Evolutionary conservation across 2,797 vertebrate genomes (phyloP).

Genomic region (Tenualosa thibaudeaui): DNA sequence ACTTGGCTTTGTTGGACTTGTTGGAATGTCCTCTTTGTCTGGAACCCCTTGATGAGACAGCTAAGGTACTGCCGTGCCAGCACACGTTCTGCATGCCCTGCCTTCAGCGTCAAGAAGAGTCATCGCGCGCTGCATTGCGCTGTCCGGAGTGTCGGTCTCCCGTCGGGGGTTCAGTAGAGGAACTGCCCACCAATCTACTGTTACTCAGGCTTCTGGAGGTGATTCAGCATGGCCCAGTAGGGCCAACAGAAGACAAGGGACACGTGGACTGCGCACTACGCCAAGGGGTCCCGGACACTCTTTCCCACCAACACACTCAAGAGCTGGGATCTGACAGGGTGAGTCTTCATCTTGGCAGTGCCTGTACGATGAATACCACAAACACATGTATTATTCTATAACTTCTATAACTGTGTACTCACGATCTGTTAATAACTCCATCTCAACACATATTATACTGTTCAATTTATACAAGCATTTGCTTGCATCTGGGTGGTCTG

Average conservation of each 20-base stretch:
- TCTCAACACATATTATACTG: not conserved
- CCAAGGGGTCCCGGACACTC: conserved; percentile 66
- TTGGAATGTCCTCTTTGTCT: conserved; percentile 90
- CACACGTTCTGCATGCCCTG: conserved; percentile 92
- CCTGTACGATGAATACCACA: not conserved
- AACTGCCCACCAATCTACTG: conserved; percentile 85
- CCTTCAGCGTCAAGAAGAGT: conserved; percentile 78
- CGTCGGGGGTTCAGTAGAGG: conserved; percentile 80
- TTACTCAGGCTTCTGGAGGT: conserved; percentile 84
- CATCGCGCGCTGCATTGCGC: conserved; percentile 76
- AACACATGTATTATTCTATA: not conserved
- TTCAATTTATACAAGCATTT: not conserved
- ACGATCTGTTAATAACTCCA: not conserved
- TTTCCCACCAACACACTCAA: conserved; percentile 66
- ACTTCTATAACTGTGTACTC: not conserved
- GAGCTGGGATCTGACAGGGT: conserved; percentile 77
- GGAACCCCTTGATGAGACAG: conserved; percentile 83
- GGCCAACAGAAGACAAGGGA: conserved; percentile 54
- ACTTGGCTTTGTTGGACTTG: conserved; percentile 78
- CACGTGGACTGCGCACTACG: conserved; percentile 54
- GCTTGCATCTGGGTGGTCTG: not conserved
- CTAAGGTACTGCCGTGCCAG: conserved; percentile 92
- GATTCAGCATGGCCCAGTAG: conserved; percentile 59
- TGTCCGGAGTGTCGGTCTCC: conserved; percentile 86
- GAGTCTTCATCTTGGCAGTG: conserved; percentile 58